A percentile compares a stretch with the other conserved stretches of the same genome.
phyloP scores from a whole-genome alignment of 2,797 vertebrate species.

The Telmatherina bonti region DNA sequence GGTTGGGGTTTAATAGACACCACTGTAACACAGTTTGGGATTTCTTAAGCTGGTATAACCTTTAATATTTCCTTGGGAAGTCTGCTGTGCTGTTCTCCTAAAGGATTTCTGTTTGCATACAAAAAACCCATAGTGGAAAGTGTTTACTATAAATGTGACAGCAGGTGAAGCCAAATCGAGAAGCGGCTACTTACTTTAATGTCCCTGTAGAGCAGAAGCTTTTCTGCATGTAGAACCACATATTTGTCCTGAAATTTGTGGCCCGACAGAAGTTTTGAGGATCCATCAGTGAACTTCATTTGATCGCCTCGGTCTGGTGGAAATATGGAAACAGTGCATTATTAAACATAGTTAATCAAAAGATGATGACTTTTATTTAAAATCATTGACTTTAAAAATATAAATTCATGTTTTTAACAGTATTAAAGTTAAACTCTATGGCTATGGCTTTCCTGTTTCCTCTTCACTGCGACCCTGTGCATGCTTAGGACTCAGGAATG shows the following conservation, averaged over 20 bases:
- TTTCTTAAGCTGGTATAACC: constrained; percentile 18
- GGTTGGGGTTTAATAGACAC: constrained; percentile 1
- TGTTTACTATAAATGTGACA: constrained; percentile 35
- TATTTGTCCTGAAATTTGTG: constrained; percentile 97
- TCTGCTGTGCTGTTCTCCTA: not conserved
- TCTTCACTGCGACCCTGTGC: too few relatives aligned
- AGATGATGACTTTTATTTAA: not conserved
- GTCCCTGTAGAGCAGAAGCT: constrained; percentile 92
- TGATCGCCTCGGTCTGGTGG: constrained; percentile 55
- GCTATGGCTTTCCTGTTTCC: too few relatives aligned
- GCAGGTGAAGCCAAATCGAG: constrained; percentile 18
- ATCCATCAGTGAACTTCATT: constrained; percentile 92
- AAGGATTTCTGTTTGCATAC: constrained; percentile 21
- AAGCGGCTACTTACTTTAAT: constrained; percentile 85
- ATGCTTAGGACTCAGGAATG: too few relatives aligned
- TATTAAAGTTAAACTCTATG: too few relatives aligned
- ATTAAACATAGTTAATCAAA: too few relatives aligned
- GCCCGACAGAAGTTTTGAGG: constrained; percentile 90
- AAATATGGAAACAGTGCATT: not conserved
- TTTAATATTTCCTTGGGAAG: constrained; percentile 23
- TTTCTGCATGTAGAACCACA: constrained; percentile 86
- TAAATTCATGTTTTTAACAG: too few relatives aligned
- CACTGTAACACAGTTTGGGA: constrained; percentile 7
- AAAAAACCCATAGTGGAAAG: constrained; percentile 2
- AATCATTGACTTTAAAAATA: too few relatives aligned